Conservation (phyloP, 2,113 vertebrate genomes). For the Cololabis saira region DNA sequence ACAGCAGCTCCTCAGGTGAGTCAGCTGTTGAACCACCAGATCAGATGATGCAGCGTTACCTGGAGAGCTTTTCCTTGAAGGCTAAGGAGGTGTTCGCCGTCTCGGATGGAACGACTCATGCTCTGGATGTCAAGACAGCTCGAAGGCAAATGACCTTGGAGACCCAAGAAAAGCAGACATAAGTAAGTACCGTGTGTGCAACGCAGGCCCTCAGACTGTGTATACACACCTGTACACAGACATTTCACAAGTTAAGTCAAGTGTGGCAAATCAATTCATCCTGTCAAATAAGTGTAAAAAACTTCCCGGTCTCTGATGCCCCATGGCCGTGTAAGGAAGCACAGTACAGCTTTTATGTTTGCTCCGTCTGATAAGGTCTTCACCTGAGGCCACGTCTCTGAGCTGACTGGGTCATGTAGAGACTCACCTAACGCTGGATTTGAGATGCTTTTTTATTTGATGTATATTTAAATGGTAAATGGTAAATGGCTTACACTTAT, state of each 20-base stretch:
- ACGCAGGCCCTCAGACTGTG: slow-evolving; percentile 4
- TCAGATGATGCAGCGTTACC: slow-evolving; percentile 70
- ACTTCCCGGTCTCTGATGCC: slow-evolving; percentile 28
- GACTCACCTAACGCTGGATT: slow-evolving; percentile 10
- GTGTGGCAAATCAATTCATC: slow-evolving; percentile 39
- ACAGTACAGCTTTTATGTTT: slow-evolving; percentile 39
- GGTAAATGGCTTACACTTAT: too few species aligned
- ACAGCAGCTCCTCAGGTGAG: too few species aligned
- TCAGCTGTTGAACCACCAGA: too few species aligned
- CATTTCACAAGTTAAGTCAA: slow-evolving; percentile 33
- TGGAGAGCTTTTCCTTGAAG: slow-evolving; percentile 88
- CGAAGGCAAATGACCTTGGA: slow-evolving; percentile 87
- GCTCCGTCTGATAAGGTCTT: slow-evolving; percentile 29
- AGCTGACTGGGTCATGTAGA: slow-evolving; percentile 16
- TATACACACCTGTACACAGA: too few species aligned
- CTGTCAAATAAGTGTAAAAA: slow-evolving; percentile 44
- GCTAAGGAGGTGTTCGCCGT: slow-evolving; percentile 89
- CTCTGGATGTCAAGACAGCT: slow-evolving; percentile 87
- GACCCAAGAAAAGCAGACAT: slow-evolving; percentile 18
- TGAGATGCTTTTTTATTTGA: slow-evolving; percentile 3
- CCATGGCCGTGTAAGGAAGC: not conserved
- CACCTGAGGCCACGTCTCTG: slow-evolving; percentile 24
- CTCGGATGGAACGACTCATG: slow-evolving; percentile 76
- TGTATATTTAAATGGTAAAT: slow-evolving; percentile 6
- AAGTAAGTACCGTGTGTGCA: slow-evolving; percentile 3